Conservation (phyloP, 2,797 vertebrate genomes). For the Synanceia verrucosa region DNA sequence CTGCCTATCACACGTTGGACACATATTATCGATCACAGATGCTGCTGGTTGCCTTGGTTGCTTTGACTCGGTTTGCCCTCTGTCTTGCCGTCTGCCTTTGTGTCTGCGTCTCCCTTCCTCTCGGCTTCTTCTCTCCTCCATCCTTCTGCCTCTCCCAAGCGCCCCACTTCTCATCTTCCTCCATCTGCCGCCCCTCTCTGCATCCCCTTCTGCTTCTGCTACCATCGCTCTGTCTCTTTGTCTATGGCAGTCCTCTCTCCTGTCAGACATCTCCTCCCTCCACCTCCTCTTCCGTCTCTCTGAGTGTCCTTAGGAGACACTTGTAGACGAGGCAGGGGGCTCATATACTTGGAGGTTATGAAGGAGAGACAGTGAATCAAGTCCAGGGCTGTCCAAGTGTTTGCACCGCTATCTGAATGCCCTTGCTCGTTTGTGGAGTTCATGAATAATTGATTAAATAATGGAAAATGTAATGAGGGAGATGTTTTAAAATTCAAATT, state of each 20-base stretch:
- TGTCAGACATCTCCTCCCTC: conserved; percentile 27
- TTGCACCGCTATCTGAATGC: conserved; percentile 69
- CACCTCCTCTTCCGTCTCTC: conserved; percentile 18
- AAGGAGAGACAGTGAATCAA: conserved; percentile 66
- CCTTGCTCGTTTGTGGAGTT: conserved; percentile 72
- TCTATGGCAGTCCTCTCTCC: conserved; percentile 41
- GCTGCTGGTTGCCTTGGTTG: conserved; percentile 63
- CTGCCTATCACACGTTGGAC: conserved; percentile 49
- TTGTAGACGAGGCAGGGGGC: conserved; percentile 56
- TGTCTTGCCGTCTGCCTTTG: conserved; percentile 61
- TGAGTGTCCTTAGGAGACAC: conserved; percentile 74
- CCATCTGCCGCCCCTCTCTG: conserved; percentile 74
- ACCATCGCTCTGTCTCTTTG: conserved; percentile 48
- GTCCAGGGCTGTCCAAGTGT: conserved; percentile 71
- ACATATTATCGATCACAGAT: conserved; percentile 78
- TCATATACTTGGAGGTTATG: conserved; percentile 57
- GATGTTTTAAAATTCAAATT: conserved; percentile 86
- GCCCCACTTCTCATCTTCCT: conserved; percentile 74
- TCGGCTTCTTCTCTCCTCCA: conserved; percentile 19
- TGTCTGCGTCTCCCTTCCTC: conserved; percentile 36
- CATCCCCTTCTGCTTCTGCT: conserved; percentile 60
- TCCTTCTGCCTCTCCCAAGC: conserved; percentile 62
- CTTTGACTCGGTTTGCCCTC: conserved; percentile 62
- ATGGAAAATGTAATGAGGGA: conserved; percentile 84
- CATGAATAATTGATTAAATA: conserved; percentile 88